These are phyloP conservation scores for Pluvialis apricaria DNA, from an alignment of 2,113 vertebrate genomes.

Conservation along the genomic window DNA sequence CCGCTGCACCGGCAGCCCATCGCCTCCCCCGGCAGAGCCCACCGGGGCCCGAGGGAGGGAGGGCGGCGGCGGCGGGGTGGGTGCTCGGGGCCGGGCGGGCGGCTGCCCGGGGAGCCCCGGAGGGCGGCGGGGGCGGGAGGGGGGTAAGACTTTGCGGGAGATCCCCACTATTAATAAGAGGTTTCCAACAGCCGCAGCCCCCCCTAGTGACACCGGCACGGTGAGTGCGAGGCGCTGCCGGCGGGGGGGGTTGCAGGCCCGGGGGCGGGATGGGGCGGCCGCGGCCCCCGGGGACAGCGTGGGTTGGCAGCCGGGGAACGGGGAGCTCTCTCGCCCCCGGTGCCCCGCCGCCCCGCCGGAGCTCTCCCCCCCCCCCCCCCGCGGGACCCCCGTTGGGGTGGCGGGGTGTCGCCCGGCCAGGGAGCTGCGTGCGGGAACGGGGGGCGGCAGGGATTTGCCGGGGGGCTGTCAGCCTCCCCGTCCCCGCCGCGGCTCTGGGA, in stretches of 20 bases:
- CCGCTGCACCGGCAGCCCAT: too few relatives aligned
- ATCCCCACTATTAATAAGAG: not conserved
- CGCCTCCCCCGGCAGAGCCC: too few relatives aligned
- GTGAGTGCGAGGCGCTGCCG: constrained; percentile 59
- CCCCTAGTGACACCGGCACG: constrained; percentile 67
- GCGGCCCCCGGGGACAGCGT: too few relatives aligned
- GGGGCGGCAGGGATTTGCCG: not conserved
- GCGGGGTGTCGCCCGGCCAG: not conserved
- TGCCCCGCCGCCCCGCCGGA: not conserved
- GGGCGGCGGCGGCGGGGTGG: too few relatives aligned
- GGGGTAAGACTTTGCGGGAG: not conserved
- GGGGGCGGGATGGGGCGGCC: not conserved
- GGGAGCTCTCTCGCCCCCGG: not conserved
- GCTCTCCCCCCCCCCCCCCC: not conserved
- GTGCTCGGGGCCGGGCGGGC: not conserved
- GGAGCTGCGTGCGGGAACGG: not conserved
- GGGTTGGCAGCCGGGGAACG: not conserved
- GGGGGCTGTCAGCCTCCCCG: not conserved
- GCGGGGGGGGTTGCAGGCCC: not conserved
- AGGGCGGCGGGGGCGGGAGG: not conserved
- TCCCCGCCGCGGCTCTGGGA: not conserved
- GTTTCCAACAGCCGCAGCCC: constrained; percentile 62
- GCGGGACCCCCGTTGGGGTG: too few relatives aligned
- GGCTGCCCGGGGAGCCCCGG: not conserved
- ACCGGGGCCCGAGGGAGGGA: not conserved